phyloP scores from a whole-genome alignment of 1,140 invertebrate genomes.

The Drosophila bocqueti region DNA sequence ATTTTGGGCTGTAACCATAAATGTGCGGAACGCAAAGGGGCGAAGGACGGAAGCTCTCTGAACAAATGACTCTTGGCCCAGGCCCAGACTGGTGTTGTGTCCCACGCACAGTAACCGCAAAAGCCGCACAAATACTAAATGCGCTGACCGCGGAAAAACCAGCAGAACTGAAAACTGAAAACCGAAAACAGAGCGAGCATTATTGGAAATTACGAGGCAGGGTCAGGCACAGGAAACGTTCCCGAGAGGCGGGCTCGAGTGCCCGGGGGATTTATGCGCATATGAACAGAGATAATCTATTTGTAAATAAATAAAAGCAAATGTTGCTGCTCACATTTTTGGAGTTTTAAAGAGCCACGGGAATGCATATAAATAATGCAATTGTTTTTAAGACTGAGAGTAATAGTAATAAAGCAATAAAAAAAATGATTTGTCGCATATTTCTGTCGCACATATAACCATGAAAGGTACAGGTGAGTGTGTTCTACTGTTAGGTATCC shows the following conservation, averaged over 20 bases:
- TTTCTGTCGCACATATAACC: no score
- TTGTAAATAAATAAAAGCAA: conserved; percentile 19
- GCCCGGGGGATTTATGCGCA: conserved; percentile 21
- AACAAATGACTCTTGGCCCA: conserved; percentile 34
- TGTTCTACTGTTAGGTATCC: background rate
- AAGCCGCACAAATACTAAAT: conserved; percentile 61
- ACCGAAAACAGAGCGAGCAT: conserved; percentile 18
- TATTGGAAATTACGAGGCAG: conserved; percentile 48
- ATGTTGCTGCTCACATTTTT: background rate
- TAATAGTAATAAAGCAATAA: background rate
- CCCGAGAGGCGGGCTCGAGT: background rate
- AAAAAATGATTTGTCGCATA: background rate
- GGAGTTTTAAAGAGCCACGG: background rate
- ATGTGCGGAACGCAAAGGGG: conserved; percentile 27
- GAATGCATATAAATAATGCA: background rate
- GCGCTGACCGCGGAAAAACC: conserved; percentile 33
- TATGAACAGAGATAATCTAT: conserved; percentile 38
- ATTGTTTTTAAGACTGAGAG: background rate
- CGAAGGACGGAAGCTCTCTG: conserved; percentile 20
- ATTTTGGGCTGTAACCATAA: conserved; percentile 31
- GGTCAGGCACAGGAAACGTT: conserved; percentile 6
- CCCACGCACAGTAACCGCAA: conserved; percentile 52
- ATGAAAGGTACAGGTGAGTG: background rate
- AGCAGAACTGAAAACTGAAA: conserved; percentile 28
- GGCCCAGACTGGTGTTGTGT: conserved; percentile 15